Conservation (phyloP, 2,888 invertebrate genomes). For the Lottia scabra region DNA sequence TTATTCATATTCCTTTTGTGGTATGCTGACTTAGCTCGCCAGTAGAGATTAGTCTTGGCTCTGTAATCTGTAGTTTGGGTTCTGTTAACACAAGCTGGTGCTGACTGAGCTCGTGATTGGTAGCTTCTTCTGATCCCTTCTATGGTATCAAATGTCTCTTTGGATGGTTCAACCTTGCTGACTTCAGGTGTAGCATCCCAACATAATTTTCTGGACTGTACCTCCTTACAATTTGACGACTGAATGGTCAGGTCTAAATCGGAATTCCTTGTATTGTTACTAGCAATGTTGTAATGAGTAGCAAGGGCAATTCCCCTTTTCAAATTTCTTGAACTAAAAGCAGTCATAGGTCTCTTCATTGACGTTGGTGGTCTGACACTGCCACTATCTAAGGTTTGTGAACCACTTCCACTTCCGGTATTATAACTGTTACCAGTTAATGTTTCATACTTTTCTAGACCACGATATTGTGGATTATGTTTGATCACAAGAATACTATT, state of each 20-base stretch:
- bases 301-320: neutral
- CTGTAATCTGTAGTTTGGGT: neutral
- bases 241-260: neutral
- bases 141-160: neutral
- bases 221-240: neutral
- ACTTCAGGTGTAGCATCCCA: neutral
- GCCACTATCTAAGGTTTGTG: neutral
- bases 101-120: conserved; percentile 23
- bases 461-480: conserved; percentile 13
- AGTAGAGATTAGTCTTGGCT: conserved; percentile 22
- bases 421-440: conserved; percentile 13
- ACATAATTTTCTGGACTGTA: neutral
- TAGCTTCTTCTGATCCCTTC: conserved; percentile 10
- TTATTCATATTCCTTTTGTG: conserved; percentile 21
- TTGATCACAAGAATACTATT: conserved; percentile 23
- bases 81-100: conserved; percentile 20
- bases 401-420: neutral
- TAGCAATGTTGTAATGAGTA: too few relatives aligned
- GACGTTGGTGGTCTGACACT: neutral
- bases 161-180: neutral
- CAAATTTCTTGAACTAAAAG: neutral
- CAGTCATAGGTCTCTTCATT: neutral
- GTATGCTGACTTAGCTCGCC: conserved; percentile 31
- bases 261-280: neutral
- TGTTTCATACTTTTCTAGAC: conserved; percentile 19